Evolutionary conservation across 2,113 vertebrate genomes (phyloP).

Genomic region (Rhegmatorhina hoffmannsi): DNA sequence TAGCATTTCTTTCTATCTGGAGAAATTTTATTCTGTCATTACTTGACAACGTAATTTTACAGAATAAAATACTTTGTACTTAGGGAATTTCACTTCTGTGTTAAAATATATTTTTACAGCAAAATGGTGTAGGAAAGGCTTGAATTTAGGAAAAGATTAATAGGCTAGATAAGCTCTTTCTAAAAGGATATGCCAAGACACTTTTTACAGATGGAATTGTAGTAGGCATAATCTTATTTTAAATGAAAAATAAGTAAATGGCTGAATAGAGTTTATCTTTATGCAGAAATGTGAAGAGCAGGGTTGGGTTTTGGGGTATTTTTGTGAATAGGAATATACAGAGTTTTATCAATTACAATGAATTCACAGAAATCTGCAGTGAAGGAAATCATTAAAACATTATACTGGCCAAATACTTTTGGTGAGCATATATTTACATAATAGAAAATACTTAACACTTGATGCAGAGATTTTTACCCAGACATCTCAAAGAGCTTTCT

Average conservation of each 20-base stretch:
- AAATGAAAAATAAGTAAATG: slow-evolving; percentile 24
- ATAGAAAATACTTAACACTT: background rate
- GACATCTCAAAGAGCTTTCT: background rate
- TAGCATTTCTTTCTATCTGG: background rate
- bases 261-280: slow-evolving; percentile 39
- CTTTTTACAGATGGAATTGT: background rate
- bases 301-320: background rate
- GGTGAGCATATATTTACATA: background rate
- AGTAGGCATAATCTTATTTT: background rate
- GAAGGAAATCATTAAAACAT: slow-evolving; percentile 44
- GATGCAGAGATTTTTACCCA: background rate
- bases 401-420: background rate
- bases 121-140: background rate
- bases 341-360: slow-evolving; percentile 44
- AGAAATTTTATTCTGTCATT: slow-evolving; percentile 43
- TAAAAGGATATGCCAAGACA: slow-evolving; percentile 2
- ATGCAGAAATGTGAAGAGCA: background rate
- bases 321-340: background rate
- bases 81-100: background rate
- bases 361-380: slow-evolving; percentile 26
- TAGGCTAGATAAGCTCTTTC: slow-evolving; percentile 3
- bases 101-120: background rate
- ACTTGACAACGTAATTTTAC: slow-evolving; percentile 37
- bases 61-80: slow-evolving; percentile 1
- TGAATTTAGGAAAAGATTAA: slow-evolving; percentile 26